Percentiles rank a stretch among this genome's conserved stretches.
Conservation (phyloP, 2,113 vertebrate genomes). For the Austrofundulus limnaeus region DNA sequence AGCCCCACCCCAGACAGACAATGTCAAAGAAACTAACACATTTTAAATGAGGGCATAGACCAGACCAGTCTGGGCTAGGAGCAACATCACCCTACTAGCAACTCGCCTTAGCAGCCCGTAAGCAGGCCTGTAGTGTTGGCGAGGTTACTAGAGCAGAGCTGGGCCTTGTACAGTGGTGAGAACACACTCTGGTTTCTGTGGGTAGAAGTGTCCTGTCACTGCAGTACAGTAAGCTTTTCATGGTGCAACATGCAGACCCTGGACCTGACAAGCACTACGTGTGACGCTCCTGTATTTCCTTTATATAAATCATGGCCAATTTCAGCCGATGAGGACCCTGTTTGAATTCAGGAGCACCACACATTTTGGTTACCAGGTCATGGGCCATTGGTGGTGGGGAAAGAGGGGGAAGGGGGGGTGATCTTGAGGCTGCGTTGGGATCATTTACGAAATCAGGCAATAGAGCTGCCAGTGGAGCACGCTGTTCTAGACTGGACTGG, state of each 20-base stretch:
- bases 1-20: conserved; percentile 78
- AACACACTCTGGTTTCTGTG: conserved; percentile 69
- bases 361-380: conserved; percentile 61
- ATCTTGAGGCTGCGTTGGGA: conserved; percentile 47
- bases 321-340: conserved; percentile 78
- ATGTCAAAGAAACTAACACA: conserved; percentile 79
- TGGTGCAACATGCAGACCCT: conserved; percentile 53
- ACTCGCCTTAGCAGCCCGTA: conserved; percentile 66
- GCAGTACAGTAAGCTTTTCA: conserved; percentile 32
- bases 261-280: conserved; percentile 58
- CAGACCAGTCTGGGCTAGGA: conserved; percentile 80
- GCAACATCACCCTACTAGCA: conserved; percentile 75
- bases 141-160: conserved; percentile 70
- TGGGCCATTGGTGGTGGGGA: conserved; percentile 27
- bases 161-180: conserved; percentile 60
- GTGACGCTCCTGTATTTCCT: conserved; percentile 68
- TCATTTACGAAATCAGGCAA: conserved; percentile 43
- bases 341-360: conserved; percentile 70
- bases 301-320: conserved; percentile 75
- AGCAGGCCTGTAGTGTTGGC: conserved; percentile 65
- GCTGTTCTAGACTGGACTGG: conserved; percentile 67
- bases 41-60: conserved; percentile 77
- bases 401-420: conserved; percentile 9
- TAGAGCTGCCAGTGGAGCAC: conserved; percentile 45
- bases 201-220: conserved; percentile 58